A percentile compares a stretch with the other conserved stretches of the same genome.
Conservation (phyloP, 2,888 invertebrate species). For the Octodonta nipae region DNA sequence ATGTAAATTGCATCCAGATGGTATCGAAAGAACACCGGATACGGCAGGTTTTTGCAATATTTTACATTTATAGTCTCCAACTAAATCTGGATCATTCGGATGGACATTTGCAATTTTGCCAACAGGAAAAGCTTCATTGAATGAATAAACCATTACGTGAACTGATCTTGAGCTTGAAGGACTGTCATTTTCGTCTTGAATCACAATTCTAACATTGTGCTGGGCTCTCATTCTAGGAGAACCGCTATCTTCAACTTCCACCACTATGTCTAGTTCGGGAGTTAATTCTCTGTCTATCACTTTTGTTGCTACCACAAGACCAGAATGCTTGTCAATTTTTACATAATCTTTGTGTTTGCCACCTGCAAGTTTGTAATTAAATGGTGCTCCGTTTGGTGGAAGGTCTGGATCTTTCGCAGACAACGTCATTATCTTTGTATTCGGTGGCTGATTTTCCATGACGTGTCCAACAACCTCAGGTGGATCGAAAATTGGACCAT, state of each 20-base stretch:
- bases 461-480: slow-evolving; percentile 61
- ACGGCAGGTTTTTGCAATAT: slow-evolving; percentile 53
- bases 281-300: slow-evolving; percentile 72
- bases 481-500: slow-evolving; percentile 71
- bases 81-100: slow-evolving; percentile 83
- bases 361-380: slow-evolving; percentile 64
- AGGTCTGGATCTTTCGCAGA: slow-evolving; percentile 78
- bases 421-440: slow-evolving; percentile 71
- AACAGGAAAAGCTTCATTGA: slow-evolving; percentile 59
- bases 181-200: slow-evolving; percentile 82
- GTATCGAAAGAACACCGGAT: slow-evolving; percentile 52
- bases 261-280: slow-evolving; percentile 57
- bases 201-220: slow-evolving; percentile 58
- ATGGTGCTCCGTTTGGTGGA: slow-evolving; percentile 83
- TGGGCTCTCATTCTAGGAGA: slow-evolving; percentile 70
- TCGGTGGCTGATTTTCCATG: slow-evolving; percentile 74
- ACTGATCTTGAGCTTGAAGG: slow-evolving; percentile 74
- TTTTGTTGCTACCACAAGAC: slow-evolving; percentile 63
- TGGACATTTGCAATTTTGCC: slow-evolving; percentile 84
- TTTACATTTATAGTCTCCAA: slow-evolving; percentile 78
- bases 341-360: slow-evolving; percentile 66
- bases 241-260: slow-evolving; percentile 83
- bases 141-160: slow-evolving; percentile 63
- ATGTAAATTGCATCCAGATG: slow-evolving; percentile 65
- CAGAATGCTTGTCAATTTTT: slow-evolving; percentile 65